A percentile compares a stretch with the other conserved stretches of the same genome.
These are phyloP conservation scores for Anaspis maculata DNA, from an alignment of 2,888 invertebrate species.

Conservation along the genomic window DNA sequence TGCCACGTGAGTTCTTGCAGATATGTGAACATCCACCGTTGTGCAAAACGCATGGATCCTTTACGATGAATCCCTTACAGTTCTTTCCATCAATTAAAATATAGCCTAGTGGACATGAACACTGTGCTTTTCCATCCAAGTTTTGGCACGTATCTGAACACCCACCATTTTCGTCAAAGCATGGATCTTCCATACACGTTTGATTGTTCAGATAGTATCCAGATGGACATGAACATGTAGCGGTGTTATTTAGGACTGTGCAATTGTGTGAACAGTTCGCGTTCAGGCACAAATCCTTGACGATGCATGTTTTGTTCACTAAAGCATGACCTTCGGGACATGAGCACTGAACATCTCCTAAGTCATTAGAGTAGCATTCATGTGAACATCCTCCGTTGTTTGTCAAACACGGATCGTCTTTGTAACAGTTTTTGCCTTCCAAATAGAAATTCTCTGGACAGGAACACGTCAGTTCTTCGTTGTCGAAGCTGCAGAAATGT, in stretches of 20 bases:
- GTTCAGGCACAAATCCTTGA: conserved; percentile 38
- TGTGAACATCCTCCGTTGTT: conserved; percentile 38
- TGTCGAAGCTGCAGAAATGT: conserved; percentile 47
- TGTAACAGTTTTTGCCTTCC: conserved; percentile 26
- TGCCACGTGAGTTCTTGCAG: conserved; percentile 43
- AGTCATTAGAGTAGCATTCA: conserved; percentile 26
- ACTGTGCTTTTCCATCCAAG: conserved; percentile 30
- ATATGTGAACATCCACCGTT: conserved; percentile 48
- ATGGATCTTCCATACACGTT: conserved; percentile 42
- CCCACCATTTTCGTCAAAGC: conserved; percentile 45
- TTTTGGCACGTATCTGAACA: conserved; percentile 47
- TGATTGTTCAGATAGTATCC: conserved; percentile 38
- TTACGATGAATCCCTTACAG: conserved; percentile 27
- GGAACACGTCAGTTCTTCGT: conserved; percentile 43
- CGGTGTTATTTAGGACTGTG: conserved; percentile 38
- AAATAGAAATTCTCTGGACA: conserved; percentile 41
- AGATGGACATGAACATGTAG: conserved; percentile 43
- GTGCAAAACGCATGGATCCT: conserved; percentile 31
- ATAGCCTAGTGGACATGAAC: conserved; percentile 43
- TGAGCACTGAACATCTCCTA: conserved; percentile 36
- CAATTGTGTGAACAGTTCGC: conserved; percentile 53
- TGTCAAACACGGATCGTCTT: conserved; percentile 32
- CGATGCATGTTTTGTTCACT: conserved; percentile 28
- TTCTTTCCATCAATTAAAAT: conserved; percentile 13
- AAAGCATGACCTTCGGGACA: conserved; percentile 40